These are phyloP conservation scores for Heterodera filipjevi DNA, from an alignment of 2,888 invertebrate species.

Conservation along the genomic window DNA sequence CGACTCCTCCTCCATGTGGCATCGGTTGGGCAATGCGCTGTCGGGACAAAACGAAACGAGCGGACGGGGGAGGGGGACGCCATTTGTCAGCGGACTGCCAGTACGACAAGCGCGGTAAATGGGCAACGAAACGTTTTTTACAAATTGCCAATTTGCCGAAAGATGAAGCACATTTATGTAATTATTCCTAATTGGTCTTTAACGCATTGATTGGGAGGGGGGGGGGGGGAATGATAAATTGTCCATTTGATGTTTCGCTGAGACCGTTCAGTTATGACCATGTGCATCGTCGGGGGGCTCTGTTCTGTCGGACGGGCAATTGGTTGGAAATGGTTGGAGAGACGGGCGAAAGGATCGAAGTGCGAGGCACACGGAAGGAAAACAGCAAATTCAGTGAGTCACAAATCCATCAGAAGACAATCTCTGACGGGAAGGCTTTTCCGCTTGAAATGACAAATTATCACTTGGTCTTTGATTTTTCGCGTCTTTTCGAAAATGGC, in stretches of 20 bases:
- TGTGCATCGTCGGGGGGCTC: constrained; percentile 50
- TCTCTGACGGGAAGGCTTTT: no score
- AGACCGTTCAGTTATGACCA: constrained; percentile 35
- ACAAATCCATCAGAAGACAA: not conserved
- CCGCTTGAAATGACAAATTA: not conserved
- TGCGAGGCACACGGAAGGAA: constrained; percentile 39
- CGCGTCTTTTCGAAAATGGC: not conserved
- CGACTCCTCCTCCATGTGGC: not conserved
- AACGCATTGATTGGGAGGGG: not conserved
- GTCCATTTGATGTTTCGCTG: not conserved
- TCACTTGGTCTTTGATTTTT: not conserved
- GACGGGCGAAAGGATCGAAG: constrained; percentile 12
- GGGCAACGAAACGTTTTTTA: no score
- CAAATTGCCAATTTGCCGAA: no score
- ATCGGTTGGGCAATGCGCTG: constrained; percentile 15
- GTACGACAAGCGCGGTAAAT: constrained; percentile 30
- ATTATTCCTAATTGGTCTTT: not conserved
- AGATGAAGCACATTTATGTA: no score
- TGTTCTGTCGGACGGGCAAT: constrained; percentile 57
- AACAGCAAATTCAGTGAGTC: constrained; percentile 43
- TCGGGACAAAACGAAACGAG: not conserved
- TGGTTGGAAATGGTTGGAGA: constrained; percentile 56
- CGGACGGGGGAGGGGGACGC: not conserved
- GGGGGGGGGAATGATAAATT: not conserved
- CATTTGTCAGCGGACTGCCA: constrained; percentile 29